Percentiles rank a stretch among this genome's conserved stretches.
phyloP scores from a whole-genome alignment of 2,113 vertebrate genomes.

The Elephas maximus region DNA sequence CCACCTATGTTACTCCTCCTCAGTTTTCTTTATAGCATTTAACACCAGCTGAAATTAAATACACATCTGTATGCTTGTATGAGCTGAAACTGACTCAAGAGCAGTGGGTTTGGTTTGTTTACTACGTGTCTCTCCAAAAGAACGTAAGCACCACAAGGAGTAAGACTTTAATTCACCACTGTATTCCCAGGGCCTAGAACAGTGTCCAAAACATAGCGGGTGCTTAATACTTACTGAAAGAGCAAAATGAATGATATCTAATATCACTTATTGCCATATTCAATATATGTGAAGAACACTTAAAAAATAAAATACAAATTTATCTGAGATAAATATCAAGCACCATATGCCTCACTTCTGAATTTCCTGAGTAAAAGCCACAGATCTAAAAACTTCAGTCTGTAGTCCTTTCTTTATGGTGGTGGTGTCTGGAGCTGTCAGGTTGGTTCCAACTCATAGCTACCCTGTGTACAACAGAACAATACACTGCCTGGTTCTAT shows the following conservation, averaged over 20 bases:
- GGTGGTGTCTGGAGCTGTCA: too few relatives aligned
- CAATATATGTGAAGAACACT: not conserved
- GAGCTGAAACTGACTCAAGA: too few relatives aligned
- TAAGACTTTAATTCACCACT: not conserved
- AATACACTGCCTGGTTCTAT: too few relatives aligned
- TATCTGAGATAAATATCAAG: conserved; percentile 1
- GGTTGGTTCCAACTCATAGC: too few relatives aligned
- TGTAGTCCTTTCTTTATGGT: not conserved
- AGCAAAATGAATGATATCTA: conserved; percentile 14
- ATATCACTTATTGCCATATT: not conserved
- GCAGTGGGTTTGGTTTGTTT: not conserved
- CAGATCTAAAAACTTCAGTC: not conserved
- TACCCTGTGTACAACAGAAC: too few relatives aligned
- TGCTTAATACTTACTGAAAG: not conserved
- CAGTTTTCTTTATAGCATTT: not conserved
- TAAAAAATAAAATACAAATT: conserved; percentile 7
- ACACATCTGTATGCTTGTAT: not conserved
- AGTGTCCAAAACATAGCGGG: too few relatives aligned
- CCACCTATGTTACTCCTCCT: not conserved
- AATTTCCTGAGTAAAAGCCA: conserved; percentile 34
- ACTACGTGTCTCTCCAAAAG: not conserved
- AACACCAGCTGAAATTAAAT: not conserved
- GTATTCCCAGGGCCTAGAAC: too few relatives aligned
- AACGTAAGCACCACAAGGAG: not conserved
- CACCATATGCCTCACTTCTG: not conserved